These are phyloP conservation scores for Callosobruchus maculatus DNA, from an alignment of 2,888 invertebrate species.

Conservation along the genomic window DNA sequence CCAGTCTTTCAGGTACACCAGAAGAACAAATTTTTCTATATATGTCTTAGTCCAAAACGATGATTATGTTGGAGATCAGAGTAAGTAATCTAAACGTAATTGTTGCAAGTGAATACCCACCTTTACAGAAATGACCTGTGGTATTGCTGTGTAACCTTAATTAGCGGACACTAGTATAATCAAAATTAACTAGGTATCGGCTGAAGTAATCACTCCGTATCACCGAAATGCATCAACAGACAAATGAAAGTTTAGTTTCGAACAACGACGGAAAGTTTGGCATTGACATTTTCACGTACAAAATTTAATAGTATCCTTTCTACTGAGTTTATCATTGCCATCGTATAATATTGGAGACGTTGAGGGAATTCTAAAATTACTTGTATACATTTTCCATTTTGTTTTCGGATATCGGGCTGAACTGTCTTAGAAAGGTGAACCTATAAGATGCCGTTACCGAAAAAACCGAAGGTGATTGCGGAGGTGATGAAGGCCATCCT, in stretches of 20 bases:
- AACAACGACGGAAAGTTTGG: background rate
- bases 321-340: background rate
- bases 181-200: too few species aligned
- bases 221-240: background rate
- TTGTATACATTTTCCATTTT: background rate
- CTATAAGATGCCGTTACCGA: background rate
- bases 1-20: too few species aligned
- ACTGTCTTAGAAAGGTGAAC: background rate
- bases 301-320: background rate
- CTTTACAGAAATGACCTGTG: too few species aligned
- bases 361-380: background rate
- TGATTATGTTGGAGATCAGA: too few species aligned
- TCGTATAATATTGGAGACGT: background rate
- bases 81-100: too few species aligned
- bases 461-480: background rate
- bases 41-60: too few species aligned
- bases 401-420: too few species aligned
- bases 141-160: too few species aligned
- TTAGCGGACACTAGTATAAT: too few species aligned
- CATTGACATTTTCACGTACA: background rate
- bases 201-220: background rate
- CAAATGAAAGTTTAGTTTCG: background rate
- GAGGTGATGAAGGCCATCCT: conserved; percentile 32
- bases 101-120: too few species aligned
- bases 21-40: too few species aligned